Percentiles rank a stretch among this genome's conserved stretches.
Conservation (phyloP, 2,113 vertebrate genomes). For the Microcebus lehilahytsara region DNA sequence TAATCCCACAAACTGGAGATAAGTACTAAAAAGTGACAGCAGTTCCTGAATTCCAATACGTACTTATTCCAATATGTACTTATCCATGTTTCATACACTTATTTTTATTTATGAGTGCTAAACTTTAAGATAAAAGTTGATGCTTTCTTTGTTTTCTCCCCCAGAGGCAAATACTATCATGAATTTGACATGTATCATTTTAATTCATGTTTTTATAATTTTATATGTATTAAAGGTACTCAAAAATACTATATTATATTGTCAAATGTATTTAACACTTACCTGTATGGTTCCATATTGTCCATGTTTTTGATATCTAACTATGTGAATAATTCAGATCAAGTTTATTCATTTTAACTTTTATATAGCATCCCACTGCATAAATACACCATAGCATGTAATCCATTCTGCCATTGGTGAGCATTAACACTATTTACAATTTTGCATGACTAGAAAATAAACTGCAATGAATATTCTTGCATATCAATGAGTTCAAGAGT, state of each 20-base stretch:
- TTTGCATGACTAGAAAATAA: not conserved
- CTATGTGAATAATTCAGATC: not conserved
- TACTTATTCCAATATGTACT: not conserved
- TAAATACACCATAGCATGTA: not conserved
- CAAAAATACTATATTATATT: not conserved
- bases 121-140: not conserved
- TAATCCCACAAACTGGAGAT: not conserved
- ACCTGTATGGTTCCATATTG: not conserved
- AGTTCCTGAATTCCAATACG: conserved; percentile 8
- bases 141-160: not conserved
- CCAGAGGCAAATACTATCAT: not conserved
- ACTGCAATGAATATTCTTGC: not conserved
- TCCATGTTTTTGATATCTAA: not conserved
- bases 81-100: not conserved
- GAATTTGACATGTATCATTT: not conserved
- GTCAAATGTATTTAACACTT: not conserved
- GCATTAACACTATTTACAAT: not conserved
- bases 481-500: not conserved
- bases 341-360: conserved; percentile 5
- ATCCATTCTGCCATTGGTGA: not conserved
- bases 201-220: not conserved
- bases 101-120: not conserved
- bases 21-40: not conserved
- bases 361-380: not conserved
- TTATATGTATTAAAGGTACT: not conserved